Evolutionary conservation across 2,797 vertebrate genomes (phyloP).

Genomic region (Myotis planiceps): DNA sequence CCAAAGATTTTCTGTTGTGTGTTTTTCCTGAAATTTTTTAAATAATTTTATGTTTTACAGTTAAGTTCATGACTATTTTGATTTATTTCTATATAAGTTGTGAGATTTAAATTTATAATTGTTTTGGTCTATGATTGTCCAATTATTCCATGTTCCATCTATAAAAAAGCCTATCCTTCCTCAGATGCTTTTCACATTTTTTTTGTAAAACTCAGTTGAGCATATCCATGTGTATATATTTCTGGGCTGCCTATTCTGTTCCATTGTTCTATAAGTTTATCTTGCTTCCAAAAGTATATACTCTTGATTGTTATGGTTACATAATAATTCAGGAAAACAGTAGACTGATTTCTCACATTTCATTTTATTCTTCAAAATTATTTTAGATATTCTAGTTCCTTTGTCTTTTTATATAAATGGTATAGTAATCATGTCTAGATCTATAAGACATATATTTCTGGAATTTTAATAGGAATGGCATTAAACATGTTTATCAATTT

Average conservation of each 20-base stretch:
- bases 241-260: not conserved
- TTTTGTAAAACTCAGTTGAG: not conserved
- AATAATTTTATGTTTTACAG: not conserved
- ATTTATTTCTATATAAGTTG: not conserved
- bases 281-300: not conserved
- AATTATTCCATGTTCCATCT: not conserved
- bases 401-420: not conserved
- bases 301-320: not conserved
- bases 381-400: not conserved
- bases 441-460: not conserved
- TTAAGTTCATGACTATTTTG: not conserved
- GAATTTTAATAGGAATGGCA: not conserved
- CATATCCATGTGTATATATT: not conserved
- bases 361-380: not conserved
- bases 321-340: not conserved
- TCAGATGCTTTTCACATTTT: not conserved
- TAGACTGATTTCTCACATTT: not conserved
- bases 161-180: not conserved
- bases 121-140: not conserved
- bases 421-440: not conserved
- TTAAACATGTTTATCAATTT: not conserved
- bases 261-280: not conserved
- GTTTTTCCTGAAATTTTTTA: not conserved
- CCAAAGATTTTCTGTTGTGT: not conserved
- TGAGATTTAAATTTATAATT: not conserved